Percentiles rank a stretch among this genome's conserved stretches.
phyloP scores from a whole-genome alignment of 2,113 vertebrate species.

The Xiphophorus hellerii region DNA sequence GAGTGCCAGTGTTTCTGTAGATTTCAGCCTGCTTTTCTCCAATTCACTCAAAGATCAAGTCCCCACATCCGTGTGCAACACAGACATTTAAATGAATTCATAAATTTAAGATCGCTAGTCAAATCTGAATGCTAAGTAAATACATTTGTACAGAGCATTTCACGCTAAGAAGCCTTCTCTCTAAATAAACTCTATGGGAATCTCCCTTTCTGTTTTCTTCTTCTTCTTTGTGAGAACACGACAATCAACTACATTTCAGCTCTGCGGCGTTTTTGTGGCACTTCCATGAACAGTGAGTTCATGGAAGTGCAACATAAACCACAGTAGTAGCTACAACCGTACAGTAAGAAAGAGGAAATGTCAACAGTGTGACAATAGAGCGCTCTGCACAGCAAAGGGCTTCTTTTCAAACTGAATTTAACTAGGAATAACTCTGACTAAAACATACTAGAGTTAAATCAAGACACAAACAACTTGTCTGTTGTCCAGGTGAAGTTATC shows the following conservation, averaged over 20 bases:
- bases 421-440: background rate
- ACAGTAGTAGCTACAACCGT: slow-evolving; percentile 25
- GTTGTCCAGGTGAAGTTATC: background rate
- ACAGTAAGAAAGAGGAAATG: slow-evolving; percentile 50
- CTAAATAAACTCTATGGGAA: background rate
- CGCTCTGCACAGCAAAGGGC: background rate
- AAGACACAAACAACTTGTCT: background rate
- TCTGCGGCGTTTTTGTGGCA: background rate
- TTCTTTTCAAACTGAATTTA: background rate
- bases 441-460: background rate
- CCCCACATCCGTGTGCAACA: slow-evolving; percentile 1
- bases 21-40: slow-evolving; percentile 6
- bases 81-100: no score
- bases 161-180: background rate
- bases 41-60: slow-evolving; percentile 4
- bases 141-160: background rate
- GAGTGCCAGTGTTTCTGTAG: background rate
- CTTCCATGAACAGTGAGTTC: slow-evolving; percentile 9
- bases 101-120: background rate
- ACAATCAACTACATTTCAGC: background rate
- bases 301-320: slow-evolving; percentile 52
- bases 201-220: slow-evolving; percentile 2
- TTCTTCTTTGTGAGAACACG: background rate
- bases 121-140: background rate
- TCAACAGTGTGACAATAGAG: slow-evolving; percentile 12